Conservation (phyloP, 2,113 vertebrate species). For the Ceyx melanurus region DNA sequence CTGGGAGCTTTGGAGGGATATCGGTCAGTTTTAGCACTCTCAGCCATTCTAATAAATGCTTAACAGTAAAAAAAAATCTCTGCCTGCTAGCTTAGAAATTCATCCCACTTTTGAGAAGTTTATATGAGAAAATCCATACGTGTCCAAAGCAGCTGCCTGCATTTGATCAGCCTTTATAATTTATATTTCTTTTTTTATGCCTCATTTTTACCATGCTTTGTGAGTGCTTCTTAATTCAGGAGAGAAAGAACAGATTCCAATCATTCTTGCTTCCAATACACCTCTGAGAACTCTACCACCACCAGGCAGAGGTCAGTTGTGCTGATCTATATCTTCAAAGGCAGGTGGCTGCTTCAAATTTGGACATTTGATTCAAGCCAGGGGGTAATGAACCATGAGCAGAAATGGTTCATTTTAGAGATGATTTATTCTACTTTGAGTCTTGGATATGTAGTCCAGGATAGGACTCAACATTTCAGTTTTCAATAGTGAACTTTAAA, state of each 20-base stretch:
- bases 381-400: accelerated
- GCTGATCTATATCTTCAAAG: neutral
- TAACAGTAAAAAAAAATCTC: neutral
- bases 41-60: neutral
- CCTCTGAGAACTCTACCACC: neutral
- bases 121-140: neutral
- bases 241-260: neutral
- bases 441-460: neutral
- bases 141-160: neutral
- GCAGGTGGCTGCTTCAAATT: neutral
- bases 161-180: neutral
- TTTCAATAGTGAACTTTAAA: neutral
- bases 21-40: neutral
- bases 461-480: accelerated
- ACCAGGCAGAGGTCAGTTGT: neutral
- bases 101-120: neutral
- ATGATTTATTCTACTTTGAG: neutral
- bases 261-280: neutral
- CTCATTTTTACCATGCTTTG: accelerated
- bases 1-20: neutral
- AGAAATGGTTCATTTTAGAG: neutral
- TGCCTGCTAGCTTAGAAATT: neutral
- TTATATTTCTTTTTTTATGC: neutral
- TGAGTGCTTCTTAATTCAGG: neutral
- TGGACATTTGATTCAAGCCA: neutral